phyloP scores from a whole-genome alignment of 2,113 vertebrate genomes.

The Polypterus bichir region DNA sequence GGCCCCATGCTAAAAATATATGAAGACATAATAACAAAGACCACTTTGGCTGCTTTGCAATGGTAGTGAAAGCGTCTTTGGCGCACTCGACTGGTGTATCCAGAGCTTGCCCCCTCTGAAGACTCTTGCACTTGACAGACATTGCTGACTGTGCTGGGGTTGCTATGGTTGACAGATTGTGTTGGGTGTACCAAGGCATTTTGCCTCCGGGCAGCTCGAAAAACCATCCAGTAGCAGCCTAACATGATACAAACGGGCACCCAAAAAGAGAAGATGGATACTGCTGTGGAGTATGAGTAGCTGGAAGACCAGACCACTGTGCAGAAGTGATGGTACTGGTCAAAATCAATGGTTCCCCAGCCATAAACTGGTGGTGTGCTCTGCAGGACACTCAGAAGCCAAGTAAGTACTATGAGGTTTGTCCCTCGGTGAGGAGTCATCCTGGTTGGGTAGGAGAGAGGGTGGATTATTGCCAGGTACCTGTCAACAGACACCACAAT shows the following conservation, averaged over 20 bases:
- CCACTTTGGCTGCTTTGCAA: conserved; percentile 73
- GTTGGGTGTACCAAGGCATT: conserved; percentile 68
- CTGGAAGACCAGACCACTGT: conserved; percentile 70
- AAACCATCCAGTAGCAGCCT: conserved; percentile 76
- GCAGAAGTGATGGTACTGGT: conserved; percentile 56
- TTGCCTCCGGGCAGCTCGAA: conserved; percentile 64
- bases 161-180: conserved; percentile 39
- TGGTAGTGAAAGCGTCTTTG: conserved; percentile 63
- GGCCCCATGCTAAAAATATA: conserved; percentile 73
- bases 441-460: conserved; percentile 68
- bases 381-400: conserved; percentile 64
- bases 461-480: conserved; percentile 78
- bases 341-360: conserved; percentile 68
- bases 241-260: conserved; percentile 67
- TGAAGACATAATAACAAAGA: conserved; percentile 73
- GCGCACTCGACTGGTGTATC: conserved; percentile 35
- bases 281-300: conserved; percentile 58
- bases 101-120: conserved; percentile 24
- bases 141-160: conserved; percentile 24
- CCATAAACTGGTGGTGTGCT: conserved; percentile 75
- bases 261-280: conserved; percentile 62
- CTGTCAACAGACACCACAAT: conserved; percentile 74
- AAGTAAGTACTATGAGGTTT: conserved; percentile 65
- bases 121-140: conserved; percentile 23
- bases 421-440: conserved; percentile 68